Evolutionary conservation across 2,797 vertebrate genomes (phyloP).

Genomic region (Crenichthys baileyi): DNA sequence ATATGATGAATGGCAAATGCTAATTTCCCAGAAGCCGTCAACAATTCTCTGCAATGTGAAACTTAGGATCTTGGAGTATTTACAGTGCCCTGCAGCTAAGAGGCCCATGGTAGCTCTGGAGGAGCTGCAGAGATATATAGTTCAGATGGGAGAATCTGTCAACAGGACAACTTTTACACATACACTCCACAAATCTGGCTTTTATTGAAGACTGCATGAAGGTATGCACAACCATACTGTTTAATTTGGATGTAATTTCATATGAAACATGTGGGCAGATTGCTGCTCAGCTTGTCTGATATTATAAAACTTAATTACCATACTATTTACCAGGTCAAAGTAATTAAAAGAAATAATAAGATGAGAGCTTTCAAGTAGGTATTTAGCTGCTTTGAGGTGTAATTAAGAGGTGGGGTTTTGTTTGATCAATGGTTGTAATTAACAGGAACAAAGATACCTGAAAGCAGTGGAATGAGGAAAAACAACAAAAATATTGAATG

Average conservation of each 20-base stretch:
- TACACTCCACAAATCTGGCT: not conserved
- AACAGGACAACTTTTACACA: no score
- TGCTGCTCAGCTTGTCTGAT: slow-evolving; percentile 5
- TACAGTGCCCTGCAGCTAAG: not conserved
- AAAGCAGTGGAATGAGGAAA: not conserved
- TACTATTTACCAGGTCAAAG: slow-evolving; percentile 10
- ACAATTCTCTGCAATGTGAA: not conserved
- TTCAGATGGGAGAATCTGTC: no score
- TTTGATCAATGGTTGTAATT: slow-evolving; percentile 6
- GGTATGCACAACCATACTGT: not conserved
- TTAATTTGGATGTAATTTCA: slow-evolving; percentile 13
- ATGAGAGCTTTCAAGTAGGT: slow-evolving; percentile 8
- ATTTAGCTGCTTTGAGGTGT: slow-evolving; percentile 3
- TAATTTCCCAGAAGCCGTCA: not conserved
- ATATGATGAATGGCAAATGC: not conserved
- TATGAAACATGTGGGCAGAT: slow-evolving; percentile 14
- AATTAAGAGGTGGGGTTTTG: slow-evolving; percentile 8
- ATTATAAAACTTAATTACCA: slow-evolving; percentile 26
- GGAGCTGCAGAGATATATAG: not conserved
- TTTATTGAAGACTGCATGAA: not conserved
- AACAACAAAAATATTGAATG: not conserved
- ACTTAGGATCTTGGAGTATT: not conserved
- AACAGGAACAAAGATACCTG: not conserved
- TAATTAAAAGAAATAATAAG: slow-evolving; percentile 18
- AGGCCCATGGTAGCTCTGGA: not conserved